Percentiles rank a stretch among this genome's conserved stretches.
Evolutionary conservation across 2,888 invertebrate genomes (phyloP).

Genomic region (Zygothrica quintamaculata): DNA sequence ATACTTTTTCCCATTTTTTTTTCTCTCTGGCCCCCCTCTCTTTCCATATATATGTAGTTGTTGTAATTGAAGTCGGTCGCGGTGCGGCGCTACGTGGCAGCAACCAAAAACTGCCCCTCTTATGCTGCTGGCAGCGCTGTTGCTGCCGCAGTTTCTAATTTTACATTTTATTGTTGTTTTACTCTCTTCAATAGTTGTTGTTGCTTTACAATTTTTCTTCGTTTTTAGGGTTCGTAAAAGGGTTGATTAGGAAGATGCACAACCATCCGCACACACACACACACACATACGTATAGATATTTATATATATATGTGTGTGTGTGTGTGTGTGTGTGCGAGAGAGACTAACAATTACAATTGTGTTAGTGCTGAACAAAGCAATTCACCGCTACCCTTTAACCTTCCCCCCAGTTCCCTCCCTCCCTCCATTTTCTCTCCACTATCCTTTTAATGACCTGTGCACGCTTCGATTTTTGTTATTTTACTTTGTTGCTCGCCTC

Average conservation of each 20-base stretch:
- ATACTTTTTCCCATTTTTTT: background rate
- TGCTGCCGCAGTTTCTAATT: conserved; percentile 67
- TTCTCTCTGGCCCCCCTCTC: conserved; percentile 5
- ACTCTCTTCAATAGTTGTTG: conserved; percentile 46
- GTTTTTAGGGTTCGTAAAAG: conserved; percentile 78
- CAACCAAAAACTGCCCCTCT: conserved; percentile 54
- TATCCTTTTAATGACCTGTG: conserved; percentile 70
- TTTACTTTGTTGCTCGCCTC: conserved; percentile 42
- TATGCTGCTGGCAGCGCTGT: conserved; percentile 29
- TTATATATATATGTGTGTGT: background rate
- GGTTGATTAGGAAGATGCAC: conserved; percentile 77
- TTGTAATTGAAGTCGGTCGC: conserved; percentile 59
- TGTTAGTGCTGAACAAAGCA: conserved; percentile 46
- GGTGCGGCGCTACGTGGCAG: conserved; percentile 15
- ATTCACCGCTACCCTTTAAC: conserved; percentile 8
- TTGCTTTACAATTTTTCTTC: conserved; percentile 54
- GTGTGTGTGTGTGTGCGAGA: background rate
- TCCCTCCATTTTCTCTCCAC: conserved; percentile 11
- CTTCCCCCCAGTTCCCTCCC: conserved; percentile 20
- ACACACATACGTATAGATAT: no score
- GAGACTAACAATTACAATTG: conserved; percentile 41
- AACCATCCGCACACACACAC: conserved; percentile 28
- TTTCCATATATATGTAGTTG: conserved; percentile 44
- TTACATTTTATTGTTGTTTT: conserved; percentile 78
- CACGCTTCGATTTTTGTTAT: conserved; percentile 73